phyloP scores from a whole-genome alignment of 2,113 vertebrate species.

The Pyxicephalus adspersus region DNA sequence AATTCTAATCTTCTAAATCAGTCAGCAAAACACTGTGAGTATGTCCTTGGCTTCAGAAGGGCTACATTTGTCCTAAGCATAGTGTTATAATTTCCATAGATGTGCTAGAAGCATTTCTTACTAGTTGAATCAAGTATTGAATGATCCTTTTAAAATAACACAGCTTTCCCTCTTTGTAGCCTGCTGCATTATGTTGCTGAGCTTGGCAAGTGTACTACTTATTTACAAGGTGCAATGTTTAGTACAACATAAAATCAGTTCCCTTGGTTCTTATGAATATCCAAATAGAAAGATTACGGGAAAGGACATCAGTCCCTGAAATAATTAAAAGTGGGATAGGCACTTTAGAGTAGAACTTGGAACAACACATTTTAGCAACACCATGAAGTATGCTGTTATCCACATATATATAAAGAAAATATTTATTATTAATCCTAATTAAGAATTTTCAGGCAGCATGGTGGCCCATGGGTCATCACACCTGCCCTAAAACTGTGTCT shows the following conservation, averaged over 20 bases:
- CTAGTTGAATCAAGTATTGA: constrained; percentile 20
- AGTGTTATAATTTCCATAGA: constrained; percentile 30
- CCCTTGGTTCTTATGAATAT: constrained; percentile 43
- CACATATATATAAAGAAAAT: not conserved
- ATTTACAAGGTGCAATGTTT: constrained; percentile 56
- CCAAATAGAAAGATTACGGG: constrained; percentile 46
- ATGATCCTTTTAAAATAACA: constrained; percentile 17
- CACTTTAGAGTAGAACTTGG: not conserved
- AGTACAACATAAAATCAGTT: constrained; percentile 50
- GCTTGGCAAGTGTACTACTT: constrained; percentile 32
- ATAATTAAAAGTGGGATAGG: constrained; percentile 37
- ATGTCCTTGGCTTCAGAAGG: constrained; percentile 11
- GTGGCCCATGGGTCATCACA: not conserved
- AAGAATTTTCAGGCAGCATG: not conserved
- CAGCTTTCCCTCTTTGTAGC: not conserved
- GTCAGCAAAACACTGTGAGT: not conserved
- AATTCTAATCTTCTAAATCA: not conserved
- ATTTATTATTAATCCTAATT: not conserved
- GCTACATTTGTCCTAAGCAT: not conserved
- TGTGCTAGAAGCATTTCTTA: constrained; percentile 27
- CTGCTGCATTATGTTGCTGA: constrained; percentile 22
- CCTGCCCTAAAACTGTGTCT: too few relatives aligned
- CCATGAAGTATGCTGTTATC: constrained; percentile 1
- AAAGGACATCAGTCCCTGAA: constrained; percentile 30
- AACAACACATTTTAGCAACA: constrained; percentile 6